Base-by-base conservation (phyloP, 2,113 vertebrate genomes). In the Petroica traversi region DNA sequence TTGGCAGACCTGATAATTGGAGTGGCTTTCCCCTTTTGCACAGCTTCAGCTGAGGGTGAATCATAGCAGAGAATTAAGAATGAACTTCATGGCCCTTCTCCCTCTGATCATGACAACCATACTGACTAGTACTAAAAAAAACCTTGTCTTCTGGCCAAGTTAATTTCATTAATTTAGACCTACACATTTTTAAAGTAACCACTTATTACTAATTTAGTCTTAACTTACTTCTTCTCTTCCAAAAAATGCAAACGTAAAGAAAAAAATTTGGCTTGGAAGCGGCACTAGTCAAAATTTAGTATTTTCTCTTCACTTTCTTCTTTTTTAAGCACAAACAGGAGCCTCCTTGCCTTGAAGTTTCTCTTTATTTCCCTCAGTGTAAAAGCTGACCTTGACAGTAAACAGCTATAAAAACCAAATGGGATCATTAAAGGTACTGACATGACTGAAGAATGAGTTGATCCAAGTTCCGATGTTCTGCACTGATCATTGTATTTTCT, bases 41-140 rank as follows among this genome's bases (percentile, higher is more conserved):
- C 69, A 91, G 77, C 64, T 83, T 55, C 26, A 81, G 76, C 85
- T 82, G 86, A 94, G 14, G 11, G 46, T 77, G 85, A 73, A 86
- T 85, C 95, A 93, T 2, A 83, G 59, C 29, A 77, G 25, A 74
- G 48, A 93, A 92, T 62, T 79, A 93, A 89, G 69, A 92, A 90
- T 38, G 38, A 91, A 64, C n/a, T 58, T 87, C 38, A 75, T 78
- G n/a, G 73, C 57, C 88, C 61, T 72, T 41, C 29, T 26, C 58
- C 29, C 48, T 81, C 64, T 1, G 1, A 76, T 26, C 54, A 52
- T 20, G 33, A 73, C 67, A 71, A 29, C 36, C 26, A 43, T 18
- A 64, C 14, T 20, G 71, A 51, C 43, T 33, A 62, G 33, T 66
- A 58, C 22, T 40, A 83, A 57, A 90, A 90, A 82, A 31, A 29